Evolutionary conservation across 2,797 vertebrate genomes (phyloP).

Genomic region (Danionella dracula): DNA sequence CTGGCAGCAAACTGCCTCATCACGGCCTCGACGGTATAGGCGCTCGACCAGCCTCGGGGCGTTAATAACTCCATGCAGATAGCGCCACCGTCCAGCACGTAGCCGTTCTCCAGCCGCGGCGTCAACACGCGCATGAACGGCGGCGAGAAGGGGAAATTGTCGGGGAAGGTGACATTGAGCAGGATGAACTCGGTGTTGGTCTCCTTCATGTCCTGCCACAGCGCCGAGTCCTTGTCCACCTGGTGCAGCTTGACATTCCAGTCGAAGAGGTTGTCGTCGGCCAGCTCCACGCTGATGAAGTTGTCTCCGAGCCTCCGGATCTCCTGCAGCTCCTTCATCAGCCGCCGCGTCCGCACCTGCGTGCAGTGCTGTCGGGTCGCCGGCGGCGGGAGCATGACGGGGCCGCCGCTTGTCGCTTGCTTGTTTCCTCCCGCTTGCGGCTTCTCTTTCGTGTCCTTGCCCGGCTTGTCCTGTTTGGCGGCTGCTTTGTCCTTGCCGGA

Average conservation of each 20-base stretch:
- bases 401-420: slow-evolving; percentile 62
- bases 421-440: slow-evolving; percentile 61
- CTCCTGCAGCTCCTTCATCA: slow-evolving; percentile 99
- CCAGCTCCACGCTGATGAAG: slow-evolving; percentile 98
- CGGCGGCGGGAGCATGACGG: slow-evolving; percentile 72
- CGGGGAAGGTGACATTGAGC: slow-evolving; percentile 98
- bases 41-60: slow-evolving; percentile 97
- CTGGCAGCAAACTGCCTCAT: slow-evolving; percentile 99
- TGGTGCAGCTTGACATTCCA: slow-evolving; percentile 99
- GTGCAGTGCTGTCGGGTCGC: slow-evolving; percentile 91
- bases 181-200: slow-evolving; percentile 97
- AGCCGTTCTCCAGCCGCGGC: slow-evolving; percentile 96
- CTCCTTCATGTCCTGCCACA: slow-evolving; percentile 99
- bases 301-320: slow-evolving; percentile 93
- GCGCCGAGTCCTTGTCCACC: slow-evolving; percentile 98
- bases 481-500: slow-evolving; percentile 72
- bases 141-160: slow-evolving; percentile 98
- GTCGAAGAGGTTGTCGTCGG: slow-evolving; percentile 98
- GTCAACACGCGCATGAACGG: slow-evolving; percentile 98
- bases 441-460: slow-evolving; percentile 73
- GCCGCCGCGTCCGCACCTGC: slow-evolving; percentile 91
- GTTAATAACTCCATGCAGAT: slow-evolving; percentile 99
- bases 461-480: slow-evolving; percentile 67
- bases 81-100: slow-evolving; percentile 96
- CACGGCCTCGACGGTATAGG: slow-evolving; percentile 98